Conservation (phyloP, 1,140 invertebrate species). For the Drosophila bifasciata region DNA sequence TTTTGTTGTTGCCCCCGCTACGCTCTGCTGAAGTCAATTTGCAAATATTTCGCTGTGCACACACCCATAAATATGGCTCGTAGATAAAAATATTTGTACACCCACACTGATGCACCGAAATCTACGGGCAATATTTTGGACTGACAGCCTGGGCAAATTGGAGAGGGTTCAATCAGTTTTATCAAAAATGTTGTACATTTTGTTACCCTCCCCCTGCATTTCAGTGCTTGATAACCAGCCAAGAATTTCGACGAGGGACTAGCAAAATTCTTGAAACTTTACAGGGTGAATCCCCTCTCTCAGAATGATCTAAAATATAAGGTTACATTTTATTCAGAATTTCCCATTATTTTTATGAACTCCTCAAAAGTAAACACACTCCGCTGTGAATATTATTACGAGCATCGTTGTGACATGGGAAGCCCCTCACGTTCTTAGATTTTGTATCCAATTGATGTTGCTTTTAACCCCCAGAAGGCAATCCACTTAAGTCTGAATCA, state of each 20-base stretch:
- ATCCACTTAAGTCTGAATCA: constrained; percentile 46
- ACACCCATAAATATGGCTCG: constrained; percentile 33
- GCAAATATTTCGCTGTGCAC: constrained; percentile 48
- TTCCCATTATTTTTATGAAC: too few species aligned
- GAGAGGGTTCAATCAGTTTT: constrained; percentile 41
- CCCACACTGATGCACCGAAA: constrained; percentile 22
- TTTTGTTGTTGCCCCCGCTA: constrained; percentile 33
- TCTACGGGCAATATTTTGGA: constrained; percentile 32
- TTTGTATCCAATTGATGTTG: constrained; percentile 32
- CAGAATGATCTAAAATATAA: too few species aligned
- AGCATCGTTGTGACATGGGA: constrained; percentile 1
- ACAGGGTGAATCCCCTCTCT: too few species aligned
- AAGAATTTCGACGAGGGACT: background rate
- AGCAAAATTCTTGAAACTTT: too few species aligned
- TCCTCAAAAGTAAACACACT: too few species aligned
- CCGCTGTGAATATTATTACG: constrained; percentile 9
- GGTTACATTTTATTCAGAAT: too few species aligned
- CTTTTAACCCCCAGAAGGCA: constrained; percentile 55
- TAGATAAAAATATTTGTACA: constrained; percentile 43
- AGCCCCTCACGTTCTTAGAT: constrained; percentile 7
- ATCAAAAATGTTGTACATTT: background rate
- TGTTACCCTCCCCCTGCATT: background rate
- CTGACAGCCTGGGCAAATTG: constrained; percentile 49
- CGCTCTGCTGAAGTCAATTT: constrained; percentile 59
- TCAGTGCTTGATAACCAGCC: background rate